phyloP scores from a whole-genome alignment of 1,140 invertebrate species.

The Penaeus japonicus region DNA sequence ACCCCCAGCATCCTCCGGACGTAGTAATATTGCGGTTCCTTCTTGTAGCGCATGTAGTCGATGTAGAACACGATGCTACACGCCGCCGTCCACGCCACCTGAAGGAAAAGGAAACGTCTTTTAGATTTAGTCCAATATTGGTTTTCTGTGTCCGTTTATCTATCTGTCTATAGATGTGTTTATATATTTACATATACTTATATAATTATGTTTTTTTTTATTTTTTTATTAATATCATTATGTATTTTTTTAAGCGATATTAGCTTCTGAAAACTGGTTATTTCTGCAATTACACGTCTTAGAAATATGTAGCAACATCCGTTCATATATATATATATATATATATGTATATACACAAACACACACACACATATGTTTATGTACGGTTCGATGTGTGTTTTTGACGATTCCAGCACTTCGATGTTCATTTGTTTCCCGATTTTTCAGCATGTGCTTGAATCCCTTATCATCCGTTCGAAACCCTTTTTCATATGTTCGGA shows the following conservation, averaged over 20 bases:
- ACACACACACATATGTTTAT: not conserved
- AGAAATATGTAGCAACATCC: not conserved
- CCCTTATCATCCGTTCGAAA: too few relatives aligned
- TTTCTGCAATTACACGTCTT: too few relatives aligned
- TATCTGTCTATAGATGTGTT: not conserved
- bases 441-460: too few relatives aligned
- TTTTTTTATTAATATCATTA: too few relatives aligned
- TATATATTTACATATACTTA: too few relatives aligned
- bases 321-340: not conserved
- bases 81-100: not conserved
- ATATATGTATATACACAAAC: not conserved
- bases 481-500: too few relatives aligned
- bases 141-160: not conserved
- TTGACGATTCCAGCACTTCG: too few relatives aligned
- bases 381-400: not conserved
- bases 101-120: not conserved
- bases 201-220: too few relatives aligned
- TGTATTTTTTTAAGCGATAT: too few relatives aligned
- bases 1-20: not conserved
- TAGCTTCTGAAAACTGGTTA: too few relatives aligned
- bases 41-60: not conserved
- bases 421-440: too few relatives aligned
- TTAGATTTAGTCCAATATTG: not conserved
- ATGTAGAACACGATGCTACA: not conserved
- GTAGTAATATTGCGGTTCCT: not conserved